Base-by-base conservation (phyloP, 2,797 vertebrate species). In the Anguilla megastoma region DNA sequence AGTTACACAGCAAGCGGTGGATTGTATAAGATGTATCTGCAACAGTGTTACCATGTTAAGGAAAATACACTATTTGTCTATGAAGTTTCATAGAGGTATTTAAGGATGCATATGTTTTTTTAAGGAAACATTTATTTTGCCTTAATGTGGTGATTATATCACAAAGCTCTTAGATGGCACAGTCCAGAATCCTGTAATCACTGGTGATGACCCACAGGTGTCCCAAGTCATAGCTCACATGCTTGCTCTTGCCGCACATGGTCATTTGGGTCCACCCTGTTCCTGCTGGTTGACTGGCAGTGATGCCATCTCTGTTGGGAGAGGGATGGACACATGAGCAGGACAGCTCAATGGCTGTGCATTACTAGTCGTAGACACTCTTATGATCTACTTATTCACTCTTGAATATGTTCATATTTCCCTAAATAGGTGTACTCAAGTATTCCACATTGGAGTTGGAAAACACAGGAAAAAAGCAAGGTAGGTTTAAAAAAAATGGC, bases 161-260 rank as follows among this genome's bases (percentile, higher is more conserved):
- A 10, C 36, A 16, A 76, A 76, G 74, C 30, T 5, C 30, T 79
- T 79, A 84, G 21, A 84, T n/a, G 50, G 10, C 27, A 36, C 85
- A 86, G 30, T 76, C 50, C 69, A 76, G 48, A 30, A 86, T 86
- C 71, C 16, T 50, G 86, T 79, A 27, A 14, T 79, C 50, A 1
- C 0, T 30, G 33, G 52, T 63, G 41, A 86, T 71, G 27, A 80
- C 85, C 87, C 89, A 90, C 50, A 88, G 85, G 30, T 71, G 84
- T 3, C 89, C 89, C 60, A 88, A 30, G 85, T 89, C 85, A 10
- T 83, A 89, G 50, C 85, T 85, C 80, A 90, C 89, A n/a, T 88
- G 89, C 41, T 66, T 82, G 52, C 60, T 54, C 41, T 16, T 52
- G 16, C 66, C 30, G 18, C 45, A 50, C 52, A 60, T 30, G 12